These are phyloP conservation scores for Melolontha melolontha DNA, from an alignment of 2,888 invertebrate species.

Conservation along the genomic window DNA sequence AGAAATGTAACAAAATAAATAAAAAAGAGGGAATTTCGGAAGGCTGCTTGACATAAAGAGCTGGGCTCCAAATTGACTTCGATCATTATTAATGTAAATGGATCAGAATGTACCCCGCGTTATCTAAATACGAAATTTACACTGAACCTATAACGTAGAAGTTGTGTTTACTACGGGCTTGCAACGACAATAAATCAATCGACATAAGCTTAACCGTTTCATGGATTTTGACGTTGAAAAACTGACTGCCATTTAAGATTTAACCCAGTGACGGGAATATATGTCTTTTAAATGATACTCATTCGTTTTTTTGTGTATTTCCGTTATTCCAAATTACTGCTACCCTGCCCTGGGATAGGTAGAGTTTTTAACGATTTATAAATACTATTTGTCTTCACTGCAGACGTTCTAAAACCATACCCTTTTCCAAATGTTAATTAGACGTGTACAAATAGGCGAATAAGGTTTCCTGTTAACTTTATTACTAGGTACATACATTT, in stretches of 20 bases:
- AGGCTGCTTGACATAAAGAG: too few relatives aligned
- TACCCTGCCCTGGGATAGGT: background rate
- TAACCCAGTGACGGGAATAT: slow-evolving; percentile 36
- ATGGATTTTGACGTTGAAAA: slow-evolving; percentile 43
- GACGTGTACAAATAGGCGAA: slow-evolving; percentile 37
- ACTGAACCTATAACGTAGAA: slow-evolving; percentile 21
- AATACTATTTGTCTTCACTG: slow-evolving; percentile 30
- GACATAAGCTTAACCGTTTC: slow-evolving; percentile 42
- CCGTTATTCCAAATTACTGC: slow-evolving; percentile 17
- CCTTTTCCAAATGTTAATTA: slow-evolving; percentile 33
- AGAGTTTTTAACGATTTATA: slow-evolving; percentile 31
- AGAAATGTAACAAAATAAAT: too few relatives aligned
- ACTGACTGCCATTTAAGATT: slow-evolving; percentile 43
- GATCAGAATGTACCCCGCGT: slow-evolving; percentile 18
- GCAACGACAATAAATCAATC: slow-evolving; percentile 41
- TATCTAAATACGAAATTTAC: slow-evolving; percentile 37
- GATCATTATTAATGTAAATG: slow-evolving; percentile 36
- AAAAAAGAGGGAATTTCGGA: too few relatives aligned
- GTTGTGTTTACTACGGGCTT: slow-evolving; percentile 38
- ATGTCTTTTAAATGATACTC: slow-evolving; percentile 40
- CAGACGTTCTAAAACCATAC: slow-evolving; percentile 10
- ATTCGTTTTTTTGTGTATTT: slow-evolving; percentile 27
- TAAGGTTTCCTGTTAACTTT: slow-evolving; percentile 27
- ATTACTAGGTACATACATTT: slow-evolving; percentile 26
- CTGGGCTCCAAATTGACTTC: slow-evolving; percentile 18